Base-by-base conservation (phyloP, 2,797 vertebrate genomes). In the Sternotherus odoratus region DNA sequence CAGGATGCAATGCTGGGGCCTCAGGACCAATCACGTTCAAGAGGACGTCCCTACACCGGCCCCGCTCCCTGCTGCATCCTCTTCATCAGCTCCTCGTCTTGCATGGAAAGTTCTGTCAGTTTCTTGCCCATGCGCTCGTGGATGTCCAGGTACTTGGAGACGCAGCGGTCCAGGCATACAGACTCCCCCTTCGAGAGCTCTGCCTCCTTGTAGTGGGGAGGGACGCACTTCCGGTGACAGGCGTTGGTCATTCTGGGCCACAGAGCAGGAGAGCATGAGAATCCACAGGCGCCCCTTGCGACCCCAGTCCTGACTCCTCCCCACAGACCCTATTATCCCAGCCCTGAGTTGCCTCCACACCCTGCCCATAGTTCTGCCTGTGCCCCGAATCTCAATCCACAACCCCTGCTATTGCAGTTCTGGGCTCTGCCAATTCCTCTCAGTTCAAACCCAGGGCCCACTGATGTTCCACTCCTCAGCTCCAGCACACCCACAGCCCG, bases 131-230 rank as follows among this genome's bases (percentile, higher is more conserved):
- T 98, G 77, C 98, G 97, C 97, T 99, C 99, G 1, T 99, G 99
- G 72, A 99, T 99, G 95, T 99, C 99, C 96, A 99, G 98, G 97
- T 99, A 99, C 97, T 99, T 99, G 94, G 99, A 99, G 82, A 99
- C 99, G 13, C 99, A 99, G 84, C 99, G 99, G 96, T 99, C 99
- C 95, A 99, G 97, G 94, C 99, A 99, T 81, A 99, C 99, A 0
- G 99, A 98, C 93, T 99, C 99, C 1, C 99, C 99, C 96, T 99
- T 99, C 0, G 99, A 99, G 83, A 97, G 98, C 95, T 99, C 99
- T 0, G 99, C 98, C 87, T 99, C 99, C 95, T 99, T 99, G 97
- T 99, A 99, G 97, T 99, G 98, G n/a, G 99, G 99, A 0, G 99
- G 99, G 2, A 99, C 99, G 0, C 99, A 99, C 97, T 99, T 99